phyloP scores from a whole-genome alignment of 2,113 vertebrate genomes.

The Crotalus helleri region DNA sequence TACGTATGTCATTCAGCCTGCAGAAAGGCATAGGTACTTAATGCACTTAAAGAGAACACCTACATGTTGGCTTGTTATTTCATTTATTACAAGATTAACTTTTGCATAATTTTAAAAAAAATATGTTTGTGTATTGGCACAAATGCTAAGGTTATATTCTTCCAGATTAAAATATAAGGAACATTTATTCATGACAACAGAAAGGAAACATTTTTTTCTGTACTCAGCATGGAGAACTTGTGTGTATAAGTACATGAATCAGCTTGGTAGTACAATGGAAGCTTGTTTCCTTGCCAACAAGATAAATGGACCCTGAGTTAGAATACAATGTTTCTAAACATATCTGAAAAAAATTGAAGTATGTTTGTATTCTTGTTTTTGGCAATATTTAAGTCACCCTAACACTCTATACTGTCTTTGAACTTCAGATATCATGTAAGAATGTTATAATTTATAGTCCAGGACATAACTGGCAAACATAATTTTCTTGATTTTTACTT shows the following conservation, averaged over 20 bases:
- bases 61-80: slow-evolving; percentile 14
- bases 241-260: neutral
- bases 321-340: slow-evolving; percentile 46
- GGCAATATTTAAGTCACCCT: neutral
- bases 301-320: slow-evolving; percentile 35
- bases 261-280: slow-evolving; percentile 4
- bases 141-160: neutral
- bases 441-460: neutral
- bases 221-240: neutral
- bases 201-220: slow-evolving; percentile 16
- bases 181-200: slow-evolving; percentile 17
- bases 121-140: neutral
- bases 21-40: neutral
- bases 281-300: slow-evolving; percentile 51
- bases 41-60: slow-evolving; percentile 17
- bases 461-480: neutral
- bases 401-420: neutral
- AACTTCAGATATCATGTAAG: neutral
- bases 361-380: neutral
- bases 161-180: neutral
- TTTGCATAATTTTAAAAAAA: neutral
- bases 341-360: slow-evolving; percentile 26
- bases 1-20: neutral
- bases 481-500: neutral
- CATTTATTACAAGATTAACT: slow-evolving; percentile 10